Evolutionary conservation across 2,113 vertebrate genomes (phyloP).

Genomic region (Phylloscopus whistleri): DNA sequence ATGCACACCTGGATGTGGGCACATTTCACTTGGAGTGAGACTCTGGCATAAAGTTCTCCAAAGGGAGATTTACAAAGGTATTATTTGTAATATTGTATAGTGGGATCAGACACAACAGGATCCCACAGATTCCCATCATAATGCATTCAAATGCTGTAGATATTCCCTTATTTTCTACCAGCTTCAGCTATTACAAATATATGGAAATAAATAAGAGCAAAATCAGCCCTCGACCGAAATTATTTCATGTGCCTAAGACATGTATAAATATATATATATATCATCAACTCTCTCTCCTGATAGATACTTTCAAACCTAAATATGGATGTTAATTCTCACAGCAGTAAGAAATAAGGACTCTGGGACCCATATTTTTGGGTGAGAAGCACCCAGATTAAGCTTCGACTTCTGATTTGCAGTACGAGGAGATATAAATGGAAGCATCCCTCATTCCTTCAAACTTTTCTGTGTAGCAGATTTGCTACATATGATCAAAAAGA

Average conservation of each 20-base stretch:
- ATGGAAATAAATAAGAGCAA: not conserved
- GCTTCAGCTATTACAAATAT: not conserved
- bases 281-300: not conserved
- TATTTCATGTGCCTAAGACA: not conserved
- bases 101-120: not conserved
- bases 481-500: not conserved
- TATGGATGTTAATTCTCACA: not conserved
- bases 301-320: not conserved
- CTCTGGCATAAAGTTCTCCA: not conserved
- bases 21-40: not conserved
- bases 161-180: not conserved
- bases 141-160: not conserved
- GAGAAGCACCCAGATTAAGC: not conserved
- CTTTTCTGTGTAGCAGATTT: not conserved
- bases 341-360: not conserved
- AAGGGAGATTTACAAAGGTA: not conserved
- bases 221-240: not conserved
- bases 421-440: not conserved
- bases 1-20: not conserved
- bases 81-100: not conserved
- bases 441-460: slow-evolving; percentile 12
- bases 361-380: not conserved
- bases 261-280: not conserved
- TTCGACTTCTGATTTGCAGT: not conserved
- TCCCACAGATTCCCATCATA: not conserved